Base-by-base conservation (phyloP, 2,797 vertebrate species). In the Hydrophis major region DNA sequence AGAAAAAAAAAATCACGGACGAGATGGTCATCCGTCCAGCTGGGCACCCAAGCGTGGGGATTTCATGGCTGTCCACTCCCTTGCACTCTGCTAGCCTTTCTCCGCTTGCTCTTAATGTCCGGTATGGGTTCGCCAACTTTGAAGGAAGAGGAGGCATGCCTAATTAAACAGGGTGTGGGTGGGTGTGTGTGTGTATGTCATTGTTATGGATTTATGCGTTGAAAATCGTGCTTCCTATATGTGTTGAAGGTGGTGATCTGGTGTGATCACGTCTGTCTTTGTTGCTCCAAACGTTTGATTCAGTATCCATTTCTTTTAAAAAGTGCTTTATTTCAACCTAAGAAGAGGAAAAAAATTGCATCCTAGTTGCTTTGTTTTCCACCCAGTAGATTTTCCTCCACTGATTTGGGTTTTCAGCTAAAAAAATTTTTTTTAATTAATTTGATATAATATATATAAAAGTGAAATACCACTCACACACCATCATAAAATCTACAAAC, bases 1-100 rank as follows among this genome's bases (percentile, higher is more conserved):
- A 59, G 37, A 95, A 92, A 95, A 37, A 42, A 42, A 42, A 42
- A 37, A 92, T 18, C 91, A 95, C 83, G 0, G 4, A 93, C 94
- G 89, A 87, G 50, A 92, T 94, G 95, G 96, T 95, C 94, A 94
- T 93, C 92, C 93, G 91, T 88, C 96, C 95, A 91, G 95, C 97
- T 96, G 95, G 96, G 95, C 93, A 95, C 27, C 25, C 94, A 92
- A 92, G 86, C n/a, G 2, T 3, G 13, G 88, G 74, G 4, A 10
- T 90, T 66, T 47, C 8, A 4, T 2, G 20, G 3, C 74, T 83
- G 2, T 83, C 37, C 8, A 11, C 37, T 11, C 37, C 37, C 8
- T 83, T 11, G 8, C 74, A 25, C 37, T 10, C 4, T 47, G 37
- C 74, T 32, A 47, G 37, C 74, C 20, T 25, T 25, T 25, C 37